Percentiles rank a stretch among this genome's conserved stretches.
Evolutionary conservation across 1,140 invertebrate genomes (phyloP).

Genomic region (Caenorhabditis tropicalis): DNA sequence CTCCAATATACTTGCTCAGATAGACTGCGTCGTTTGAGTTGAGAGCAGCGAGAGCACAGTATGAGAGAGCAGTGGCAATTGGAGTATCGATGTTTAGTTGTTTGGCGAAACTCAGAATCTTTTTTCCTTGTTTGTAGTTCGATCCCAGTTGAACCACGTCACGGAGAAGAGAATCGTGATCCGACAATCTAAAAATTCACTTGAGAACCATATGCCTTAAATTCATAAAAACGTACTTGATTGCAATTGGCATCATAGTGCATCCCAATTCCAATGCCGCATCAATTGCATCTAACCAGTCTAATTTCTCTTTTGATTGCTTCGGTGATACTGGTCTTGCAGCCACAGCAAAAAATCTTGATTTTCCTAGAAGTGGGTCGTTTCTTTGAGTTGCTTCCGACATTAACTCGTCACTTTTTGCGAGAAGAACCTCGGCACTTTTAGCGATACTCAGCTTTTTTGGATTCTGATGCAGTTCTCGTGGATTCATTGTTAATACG

Average conservation of each 20-base stretch:
- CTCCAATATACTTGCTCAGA: constrained; percentile 18
- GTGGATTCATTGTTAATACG: not conserved
- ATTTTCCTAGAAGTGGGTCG: constrained; percentile 1
- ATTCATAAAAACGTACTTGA: not conserved
- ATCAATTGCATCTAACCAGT: constrained; percentile 31
- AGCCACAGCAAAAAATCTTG: not conserved
- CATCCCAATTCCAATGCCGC: not conserved
- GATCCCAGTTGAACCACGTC: not conserved
- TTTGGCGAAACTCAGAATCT: constrained; percentile 7
- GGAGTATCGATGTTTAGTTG: constrained; percentile 10
- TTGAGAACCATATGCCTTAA: too few relatives aligned
- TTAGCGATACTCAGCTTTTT: not conserved
- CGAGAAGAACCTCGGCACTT: not conserved
- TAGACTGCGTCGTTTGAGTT: not conserved
- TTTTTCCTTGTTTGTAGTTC: constrained; percentile 12
- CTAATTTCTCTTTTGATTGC: constrained; percentile 29
- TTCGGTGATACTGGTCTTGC: constrained; percentile 17
- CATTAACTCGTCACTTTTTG: constrained; percentile 35
- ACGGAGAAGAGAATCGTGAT: not conserved
- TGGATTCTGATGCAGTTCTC: not conserved
- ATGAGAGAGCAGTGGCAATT: not conserved
- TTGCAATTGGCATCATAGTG: constrained; percentile 13
- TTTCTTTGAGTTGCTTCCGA: not conserved
- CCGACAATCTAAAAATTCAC: not conserved
- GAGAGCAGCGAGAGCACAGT: constrained; percentile 27